Conservation (phyloP, 1,140 invertebrate genomes). For the Elymnias hypermnestra region DNA sequence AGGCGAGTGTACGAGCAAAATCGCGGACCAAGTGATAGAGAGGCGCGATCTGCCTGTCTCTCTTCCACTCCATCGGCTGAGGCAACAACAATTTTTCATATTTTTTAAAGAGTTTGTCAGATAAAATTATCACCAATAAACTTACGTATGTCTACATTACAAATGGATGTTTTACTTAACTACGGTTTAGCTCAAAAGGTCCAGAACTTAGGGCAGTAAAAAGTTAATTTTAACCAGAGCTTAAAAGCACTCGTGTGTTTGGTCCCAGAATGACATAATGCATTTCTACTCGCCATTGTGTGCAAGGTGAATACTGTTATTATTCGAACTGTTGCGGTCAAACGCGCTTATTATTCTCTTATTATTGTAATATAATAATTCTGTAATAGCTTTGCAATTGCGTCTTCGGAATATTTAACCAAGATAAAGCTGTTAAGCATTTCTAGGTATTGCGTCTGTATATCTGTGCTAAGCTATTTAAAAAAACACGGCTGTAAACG, state of each 20-base stretch:
- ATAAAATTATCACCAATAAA: too few relatives aligned
- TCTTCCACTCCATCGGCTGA: too few relatives aligned
- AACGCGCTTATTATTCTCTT: conserved; percentile 42
- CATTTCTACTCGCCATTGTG: conserved; percentile 43
- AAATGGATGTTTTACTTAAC: too few relatives aligned
- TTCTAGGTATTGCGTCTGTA: not conserved
- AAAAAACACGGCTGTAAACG: too few relatives aligned
- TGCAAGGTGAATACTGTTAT: conserved; percentile 39
- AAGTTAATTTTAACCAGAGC: not conserved
- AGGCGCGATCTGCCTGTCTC: too few relatives aligned
- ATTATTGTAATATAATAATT: conserved; percentile 42
- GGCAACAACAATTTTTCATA: too few relatives aligned
- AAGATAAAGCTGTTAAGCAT: not conserved
- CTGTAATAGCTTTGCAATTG: conserved; percentile 7
- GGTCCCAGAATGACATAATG: conserved; percentile 39
- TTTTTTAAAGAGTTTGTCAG: too few relatives aligned
- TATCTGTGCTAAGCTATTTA: not conserved
- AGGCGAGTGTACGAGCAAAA: too few relatives aligned
- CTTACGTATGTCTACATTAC: too few relatives aligned
- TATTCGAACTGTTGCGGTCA: conserved; percentile 37
- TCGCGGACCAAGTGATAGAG: too few relatives aligned
- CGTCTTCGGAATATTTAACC: conserved; percentile 5
- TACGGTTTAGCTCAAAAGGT: too few relatives aligned
- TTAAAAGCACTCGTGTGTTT: conserved; percentile 5
- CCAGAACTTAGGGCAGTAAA: not conserved